Percentiles rank a stretch among this genome's conserved stretches.
phyloP scores from a whole-genome alignment of 2,888 invertebrate genomes.

The Netelia melanura region DNA sequence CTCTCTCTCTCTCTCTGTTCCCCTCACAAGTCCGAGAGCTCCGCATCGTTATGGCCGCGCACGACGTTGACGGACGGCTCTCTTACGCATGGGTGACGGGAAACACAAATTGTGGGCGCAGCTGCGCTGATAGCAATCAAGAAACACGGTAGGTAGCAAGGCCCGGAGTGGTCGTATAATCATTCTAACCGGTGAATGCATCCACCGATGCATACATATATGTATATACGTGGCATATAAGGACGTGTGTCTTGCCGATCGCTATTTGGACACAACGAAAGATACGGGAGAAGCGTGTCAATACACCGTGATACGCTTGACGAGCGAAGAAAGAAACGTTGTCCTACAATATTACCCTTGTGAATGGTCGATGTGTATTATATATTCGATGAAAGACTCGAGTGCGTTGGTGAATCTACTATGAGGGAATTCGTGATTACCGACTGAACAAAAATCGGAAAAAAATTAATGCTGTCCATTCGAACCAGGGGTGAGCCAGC shows the following conservation, averaged over 20 bases:
- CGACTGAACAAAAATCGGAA: neutral
- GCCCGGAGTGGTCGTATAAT: constrained; percentile 77
- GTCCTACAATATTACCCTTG: constrained; percentile 4
- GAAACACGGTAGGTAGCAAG: constrained; percentile 78
- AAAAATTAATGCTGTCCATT: neutral
- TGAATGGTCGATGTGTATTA: neutral
- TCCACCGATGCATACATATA: constrained; percentile 62
- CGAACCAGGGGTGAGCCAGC: no score
- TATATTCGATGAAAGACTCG: neutral
- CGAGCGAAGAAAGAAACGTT: constrained; percentile 47
- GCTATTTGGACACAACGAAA: constrained; percentile 38
- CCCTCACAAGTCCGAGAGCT: constrained; percentile 37
- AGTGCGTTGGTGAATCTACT: neutral
- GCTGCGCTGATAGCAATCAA: constrained; percentile 83
- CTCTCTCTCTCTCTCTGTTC: constrained; percentile 49
- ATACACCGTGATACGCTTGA: constrained; percentile 39
- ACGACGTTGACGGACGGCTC: constrained; percentile 83
- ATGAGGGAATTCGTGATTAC: neutral
- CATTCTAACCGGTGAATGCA: constrained; percentile 73
- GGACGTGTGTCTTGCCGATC: constrained; percentile 37
- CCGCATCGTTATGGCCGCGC: constrained; percentile 74
- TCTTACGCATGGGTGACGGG: constrained; percentile 80
- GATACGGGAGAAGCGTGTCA: constrained; percentile 40
- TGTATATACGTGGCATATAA: neutral
- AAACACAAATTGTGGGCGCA: constrained; percentile 82